These are phyloP conservation scores for Sthenelais limicola DNA, from an alignment of 2,888 invertebrate genomes.

Conservation along the genomic window DNA sequence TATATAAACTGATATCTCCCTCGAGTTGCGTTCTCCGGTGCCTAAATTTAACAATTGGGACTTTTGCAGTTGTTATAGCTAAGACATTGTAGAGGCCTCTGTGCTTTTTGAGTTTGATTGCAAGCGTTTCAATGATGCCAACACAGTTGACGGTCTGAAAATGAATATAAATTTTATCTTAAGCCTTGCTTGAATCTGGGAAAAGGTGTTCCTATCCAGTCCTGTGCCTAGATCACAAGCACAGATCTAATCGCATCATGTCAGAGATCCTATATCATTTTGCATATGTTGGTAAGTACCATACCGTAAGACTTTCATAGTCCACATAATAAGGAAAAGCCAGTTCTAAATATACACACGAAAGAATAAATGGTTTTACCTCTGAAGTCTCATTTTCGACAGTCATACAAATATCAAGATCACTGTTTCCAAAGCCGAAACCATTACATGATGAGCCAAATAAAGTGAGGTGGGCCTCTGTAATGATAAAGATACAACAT, in stretches of 20 bases:
- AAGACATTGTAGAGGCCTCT: slow-evolving; percentile 71
- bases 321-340: too few relatives aligned
- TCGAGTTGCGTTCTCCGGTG: slow-evolving; percentile 72
- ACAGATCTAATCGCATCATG: too few relatives aligned
- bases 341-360: too few relatives aligned
- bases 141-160: slow-evolving; percentile 69
- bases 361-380: slow-evolving; percentile 29
- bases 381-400: slow-evolving; percentile 60
- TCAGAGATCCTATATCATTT: too few relatives aligned
- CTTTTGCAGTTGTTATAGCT: slow-evolving; percentile 76
- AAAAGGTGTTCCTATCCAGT: too few relatives aligned
- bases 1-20: slow-evolving; percentile 78
- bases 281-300: too few relatives aligned
- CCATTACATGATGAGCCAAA: slow-evolving; percentile 78
- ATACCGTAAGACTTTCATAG: too few relatives aligned
- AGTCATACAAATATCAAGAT: slow-evolving; percentile 77
- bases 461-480: slow-evolving; percentile 73
- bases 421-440: slow-evolving; percentile 76
- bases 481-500: not conserved
- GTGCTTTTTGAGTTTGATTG: slow-evolving; percentile 68
- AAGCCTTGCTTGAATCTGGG: too few relatives aligned
- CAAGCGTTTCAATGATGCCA: slow-evolving; percentile 71
- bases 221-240: too few relatives aligned
- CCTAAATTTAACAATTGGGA: slow-evolving; percentile 78
- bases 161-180: too few relatives aligned